phyloP scores from a whole-genome alignment of 1,140 invertebrate genomes.

The Atopsyche davidsoni region DNA sequence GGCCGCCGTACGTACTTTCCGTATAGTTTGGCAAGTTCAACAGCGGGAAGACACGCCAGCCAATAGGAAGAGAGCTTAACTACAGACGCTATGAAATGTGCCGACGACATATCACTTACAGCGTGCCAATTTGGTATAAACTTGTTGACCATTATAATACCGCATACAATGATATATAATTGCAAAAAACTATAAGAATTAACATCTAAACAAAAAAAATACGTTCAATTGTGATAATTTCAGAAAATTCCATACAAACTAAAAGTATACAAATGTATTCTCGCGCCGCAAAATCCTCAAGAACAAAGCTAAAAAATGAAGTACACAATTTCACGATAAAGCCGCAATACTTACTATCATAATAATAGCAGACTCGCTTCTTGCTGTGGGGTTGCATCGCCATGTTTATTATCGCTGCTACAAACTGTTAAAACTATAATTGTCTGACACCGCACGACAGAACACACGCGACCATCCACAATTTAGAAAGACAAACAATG shows the following conservation, averaged over 20 bases:
- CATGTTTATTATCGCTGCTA: conserved; percentile 40
- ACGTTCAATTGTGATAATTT: no score
- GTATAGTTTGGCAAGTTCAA: neutral
- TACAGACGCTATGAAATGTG: conserved; percentile 34
- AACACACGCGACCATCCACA: neutral
- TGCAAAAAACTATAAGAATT: no score
- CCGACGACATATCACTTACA: conserved; percentile 29
- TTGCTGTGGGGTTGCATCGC: conserved; percentile 75
- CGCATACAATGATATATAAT: no score
- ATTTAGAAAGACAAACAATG: neutral
- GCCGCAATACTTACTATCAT: conserved; percentile 83
- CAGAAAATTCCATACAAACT: no score
- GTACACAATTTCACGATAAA: conserved; percentile 1
- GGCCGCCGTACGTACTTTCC: neutral
- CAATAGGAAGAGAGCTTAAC: conserved; percentile 33
- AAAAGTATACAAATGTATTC: no score
- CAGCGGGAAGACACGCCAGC: conserved; percentile 17
- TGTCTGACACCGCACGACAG: neutral
- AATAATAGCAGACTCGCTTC: conserved; percentile 96
- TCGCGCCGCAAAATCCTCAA: no score
- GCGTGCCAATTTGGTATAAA: neutral
- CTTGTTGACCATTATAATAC: neutral
- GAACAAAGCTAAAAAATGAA: conserved; percentile 1
- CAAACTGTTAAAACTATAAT: neutral
- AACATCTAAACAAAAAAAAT: no score